Conservation (phyloP, 2,113 vertebrate species). For the Mohoua ochrocephala region DNA sequence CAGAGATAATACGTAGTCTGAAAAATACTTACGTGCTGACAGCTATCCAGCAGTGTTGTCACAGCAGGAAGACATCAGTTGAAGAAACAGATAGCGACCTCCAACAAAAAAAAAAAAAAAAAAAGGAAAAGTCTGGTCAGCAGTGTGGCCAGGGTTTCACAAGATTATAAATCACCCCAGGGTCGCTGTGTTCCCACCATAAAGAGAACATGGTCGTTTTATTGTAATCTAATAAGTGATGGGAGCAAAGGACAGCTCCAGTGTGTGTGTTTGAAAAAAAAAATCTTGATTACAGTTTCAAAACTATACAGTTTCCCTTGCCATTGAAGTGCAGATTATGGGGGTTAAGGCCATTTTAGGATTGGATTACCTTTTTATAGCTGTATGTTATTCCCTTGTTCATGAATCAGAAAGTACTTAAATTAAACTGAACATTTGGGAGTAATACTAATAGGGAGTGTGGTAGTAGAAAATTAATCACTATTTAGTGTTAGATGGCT, state of each 20-base stretch:
- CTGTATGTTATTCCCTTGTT: conserved; percentile 79
- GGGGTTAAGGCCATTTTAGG: conserved; percentile 81
- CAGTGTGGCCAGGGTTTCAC: conserved; percentile 83
- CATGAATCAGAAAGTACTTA: conserved; percentile 84
- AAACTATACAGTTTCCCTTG: conserved; percentile 81
- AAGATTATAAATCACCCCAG: conserved; percentile 92
- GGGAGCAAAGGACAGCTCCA: conserved; percentile 85
- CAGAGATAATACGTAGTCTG: conserved; percentile 76
- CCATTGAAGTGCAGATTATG: conserved; percentile 83
- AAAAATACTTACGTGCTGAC: conserved; percentile 88
- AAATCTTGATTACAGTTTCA: conserved; percentile 85
- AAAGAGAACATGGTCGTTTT: conserved; percentile 78
- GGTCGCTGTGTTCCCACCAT: conserved; percentile 90
- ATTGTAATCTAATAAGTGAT: conserved; percentile 91
- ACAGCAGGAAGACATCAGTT: conserved; percentile 96
- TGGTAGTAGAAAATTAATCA: conserved; percentile 80
- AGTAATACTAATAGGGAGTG: conserved; percentile 75
- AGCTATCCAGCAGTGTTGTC: conserved; percentile 90
- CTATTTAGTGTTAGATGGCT: conserved; percentile 76
- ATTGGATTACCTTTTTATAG: conserved; percentile 83
- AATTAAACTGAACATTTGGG: conserved; percentile 83
- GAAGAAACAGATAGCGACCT: conserved; percentile 88
- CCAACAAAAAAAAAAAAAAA: not conserved
- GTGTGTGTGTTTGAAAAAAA: conserved; percentile 82
- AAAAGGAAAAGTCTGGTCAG: conserved; percentile 80